Conservation (phyloP, 1,140 invertebrate genomes). For the Bombus confusus region DNA sequence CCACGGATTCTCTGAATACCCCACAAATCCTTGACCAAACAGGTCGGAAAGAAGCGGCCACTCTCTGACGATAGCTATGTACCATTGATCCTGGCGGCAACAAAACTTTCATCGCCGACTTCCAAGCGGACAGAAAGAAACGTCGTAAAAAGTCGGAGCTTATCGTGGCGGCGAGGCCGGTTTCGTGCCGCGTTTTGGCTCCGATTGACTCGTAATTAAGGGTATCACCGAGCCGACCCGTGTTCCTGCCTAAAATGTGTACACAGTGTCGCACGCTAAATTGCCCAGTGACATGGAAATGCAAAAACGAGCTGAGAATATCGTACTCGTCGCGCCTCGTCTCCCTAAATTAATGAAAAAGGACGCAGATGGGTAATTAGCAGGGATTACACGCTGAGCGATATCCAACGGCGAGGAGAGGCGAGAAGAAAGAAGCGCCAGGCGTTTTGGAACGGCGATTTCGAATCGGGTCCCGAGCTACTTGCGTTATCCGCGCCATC, state of each 20-base stretch:
- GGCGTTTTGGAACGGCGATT: not conserved
- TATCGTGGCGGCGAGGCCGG: not conserved
- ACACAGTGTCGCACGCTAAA: conserved; percentile 1
- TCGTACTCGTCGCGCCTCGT: not conserved
- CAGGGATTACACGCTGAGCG: not conserved
- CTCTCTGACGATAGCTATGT: not conserved
- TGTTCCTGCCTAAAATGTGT: conserved; percentile 20
- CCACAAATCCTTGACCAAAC: conserved; percentile 8
- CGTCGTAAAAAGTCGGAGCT: conserved; percentile 21
- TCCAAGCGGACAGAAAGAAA: too few species aligned
- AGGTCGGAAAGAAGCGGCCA: not conserved
- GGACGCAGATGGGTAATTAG: conserved; percentile 46
- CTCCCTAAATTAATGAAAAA: conserved; percentile 12
- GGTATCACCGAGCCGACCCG: conserved; percentile 2
- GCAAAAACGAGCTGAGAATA: not conserved
- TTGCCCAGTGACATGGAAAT: not conserved
- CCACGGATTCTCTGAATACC: conserved; percentile 2
- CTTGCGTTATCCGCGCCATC: not conserved
- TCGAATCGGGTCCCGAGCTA: too few species aligned
- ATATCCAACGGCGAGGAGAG: too few species aligned
- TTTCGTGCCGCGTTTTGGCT: too few species aligned
- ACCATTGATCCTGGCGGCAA: not conserved
- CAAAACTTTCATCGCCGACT: not conserved
- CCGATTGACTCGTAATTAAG: conserved; percentile 40
- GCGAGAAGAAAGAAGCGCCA: not conserved